phyloP scores from a whole-genome alignment of 2,797 vertebrate species.

The Semotilus atromaculatus region DNA sequence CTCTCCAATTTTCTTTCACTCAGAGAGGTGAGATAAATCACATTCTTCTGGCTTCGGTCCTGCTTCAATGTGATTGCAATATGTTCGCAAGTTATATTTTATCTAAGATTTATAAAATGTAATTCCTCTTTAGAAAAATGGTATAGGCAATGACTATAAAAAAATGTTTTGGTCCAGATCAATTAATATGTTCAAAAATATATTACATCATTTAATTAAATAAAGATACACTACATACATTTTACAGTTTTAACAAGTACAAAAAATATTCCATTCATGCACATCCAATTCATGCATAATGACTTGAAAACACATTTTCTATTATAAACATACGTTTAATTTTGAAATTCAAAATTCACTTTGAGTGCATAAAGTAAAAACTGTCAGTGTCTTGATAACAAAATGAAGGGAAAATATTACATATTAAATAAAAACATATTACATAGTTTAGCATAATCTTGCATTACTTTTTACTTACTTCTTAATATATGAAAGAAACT shows the following conservation, averaged over 20 bases:
- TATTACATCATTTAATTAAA: neutral
- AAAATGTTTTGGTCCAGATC: constrained; percentile 29
- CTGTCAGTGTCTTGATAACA: neutral
- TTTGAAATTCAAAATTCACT: neutral
- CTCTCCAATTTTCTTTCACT: constrained; percentile 36
- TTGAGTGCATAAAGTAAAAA: neutral
- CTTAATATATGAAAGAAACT: neutral
- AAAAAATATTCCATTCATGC: neutral
- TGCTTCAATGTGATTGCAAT: constrained; percentile 17
- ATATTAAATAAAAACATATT: neutral
- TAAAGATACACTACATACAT: neutral
- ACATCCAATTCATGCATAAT: neutral
- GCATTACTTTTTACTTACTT: neutral
- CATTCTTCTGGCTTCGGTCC: constrained; percentile 33
- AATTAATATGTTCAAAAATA: neutral
- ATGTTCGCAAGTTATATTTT: constrained; percentile 43
- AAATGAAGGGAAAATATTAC: neutral
- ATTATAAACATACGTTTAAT: neutral
- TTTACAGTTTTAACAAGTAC: neutral
- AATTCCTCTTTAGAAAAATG: constrained; percentile 18
- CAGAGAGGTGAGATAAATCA: constrained; percentile 48
- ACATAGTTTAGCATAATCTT: neutral
- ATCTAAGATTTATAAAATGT: constrained; percentile 28
- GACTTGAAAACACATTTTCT: neutral
- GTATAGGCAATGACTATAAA: constrained; percentile 1